Evolutionary conservation across 2,113 vertebrate species (phyloP), one percentile per base, ranked within the genome.

Genomic region (Callithrix jacchus): DNA sequence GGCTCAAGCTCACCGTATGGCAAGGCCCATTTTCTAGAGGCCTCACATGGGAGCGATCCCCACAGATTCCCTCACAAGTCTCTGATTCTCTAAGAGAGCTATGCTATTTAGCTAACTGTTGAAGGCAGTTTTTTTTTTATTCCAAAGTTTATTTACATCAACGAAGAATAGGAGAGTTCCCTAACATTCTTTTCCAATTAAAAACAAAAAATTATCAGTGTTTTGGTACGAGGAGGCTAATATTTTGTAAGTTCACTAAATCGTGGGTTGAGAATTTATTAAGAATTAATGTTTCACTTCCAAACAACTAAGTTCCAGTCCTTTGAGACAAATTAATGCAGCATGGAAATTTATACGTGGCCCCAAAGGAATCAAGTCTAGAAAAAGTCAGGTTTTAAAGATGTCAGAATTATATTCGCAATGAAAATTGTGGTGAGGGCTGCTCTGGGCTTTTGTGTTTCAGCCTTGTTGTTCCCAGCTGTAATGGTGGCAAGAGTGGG

Each of bases 271-370:
- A 52, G 61, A 58, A 73, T 76, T 49, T 74, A 83, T 97, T 94
- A 93, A 94, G 86, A 93, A 87, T 93, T 85, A 73, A 74, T 54
- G 54, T 88, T 93, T 88, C 66, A 35, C 89, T 93, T 87, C 76
- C 92, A 61, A 79, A 40, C 56, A 90, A 92, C 20, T 30, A 89
- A 89, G 56, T 92, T 89, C 16, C 2, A 90, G 40, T 97, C 93
- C 64, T 97, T 79, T 40, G 87, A 97, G 89, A 94, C 45, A 93
- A 94, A 95, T 96, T 94, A 94, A 88, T n/a, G 76, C 16, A 82
- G 40, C 80, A 16, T 93, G 89, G 95, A 90, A 95, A 93, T 92
- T 91, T 95, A 77, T 91, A 81, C 73, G 52, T 81, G 40, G 76
- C 94, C 80, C 94, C 80, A 77, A 87, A 97, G 66, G 70, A 76